Conservation (phyloP, 2,888 invertebrate genomes). For the Drosophila mayaguana region DNA sequence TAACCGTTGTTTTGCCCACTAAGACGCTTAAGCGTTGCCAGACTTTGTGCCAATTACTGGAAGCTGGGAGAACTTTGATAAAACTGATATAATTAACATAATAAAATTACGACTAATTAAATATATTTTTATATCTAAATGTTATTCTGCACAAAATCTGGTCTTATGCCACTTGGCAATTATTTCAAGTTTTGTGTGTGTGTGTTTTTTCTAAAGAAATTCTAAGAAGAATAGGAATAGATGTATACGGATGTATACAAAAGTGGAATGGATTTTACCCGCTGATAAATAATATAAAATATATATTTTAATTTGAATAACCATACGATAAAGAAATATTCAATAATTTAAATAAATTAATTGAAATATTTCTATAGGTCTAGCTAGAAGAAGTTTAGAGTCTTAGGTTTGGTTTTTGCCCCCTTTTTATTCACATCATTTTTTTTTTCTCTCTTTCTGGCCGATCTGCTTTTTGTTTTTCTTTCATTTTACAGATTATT, state of each 20-base stretch:
- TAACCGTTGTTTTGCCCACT: constrained; percentile 6
- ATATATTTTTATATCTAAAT: not conserved
- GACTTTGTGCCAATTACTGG: constrained; percentile 5
- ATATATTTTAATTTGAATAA: not conserved
- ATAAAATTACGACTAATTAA: constrained; percentile 26
- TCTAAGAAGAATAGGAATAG: constrained; percentile 4
- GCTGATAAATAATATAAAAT: not conserved
- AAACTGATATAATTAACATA: constrained; percentile 24
- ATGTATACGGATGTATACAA: constrained; percentile 49
- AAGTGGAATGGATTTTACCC: constrained; percentile 37
- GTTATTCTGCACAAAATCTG: constrained; percentile 24
- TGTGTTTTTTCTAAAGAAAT: not conserved
- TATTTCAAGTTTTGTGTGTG: constrained; percentile 5
- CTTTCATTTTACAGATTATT: constrained; percentile 51
- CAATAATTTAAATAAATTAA: not conserved
- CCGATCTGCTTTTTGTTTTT: constrained; percentile 5
- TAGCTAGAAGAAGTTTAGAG: not conserved
- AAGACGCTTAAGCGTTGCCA: constrained; percentile 6
- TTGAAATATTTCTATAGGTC: not conserved
- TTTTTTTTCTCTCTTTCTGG: constrained; percentile 19
- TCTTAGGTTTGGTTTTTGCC: not conserved
- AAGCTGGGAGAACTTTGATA: constrained; percentile 13
- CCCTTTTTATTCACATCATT: not conserved
- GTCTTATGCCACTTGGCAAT: constrained; percentile 57
- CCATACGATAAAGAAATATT: not conserved